Base-by-base conservation (phyloP, 2,797 vertebrate genomes). In the Potorous gilbertii region DNA sequence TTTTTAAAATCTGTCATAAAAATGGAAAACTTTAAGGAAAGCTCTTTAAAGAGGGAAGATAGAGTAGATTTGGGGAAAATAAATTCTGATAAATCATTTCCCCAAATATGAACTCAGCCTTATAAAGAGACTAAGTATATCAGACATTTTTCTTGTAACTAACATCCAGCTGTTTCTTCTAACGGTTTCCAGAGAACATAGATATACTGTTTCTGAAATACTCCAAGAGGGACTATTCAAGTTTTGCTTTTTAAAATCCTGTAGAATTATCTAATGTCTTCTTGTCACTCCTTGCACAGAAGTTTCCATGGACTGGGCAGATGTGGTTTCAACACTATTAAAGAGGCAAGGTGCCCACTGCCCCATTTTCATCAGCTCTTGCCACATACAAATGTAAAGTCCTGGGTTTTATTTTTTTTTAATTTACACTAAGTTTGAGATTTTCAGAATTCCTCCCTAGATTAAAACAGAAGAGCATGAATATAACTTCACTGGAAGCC, bases 271-370 rank as follows among this genome's bases (percentile, higher is more conserved):
- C 94, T 97, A 95, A 97, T 95, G 96, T 95, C 98, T 97, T 98
- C 96, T 96, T 96, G 97, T 96, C 98, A 96, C 95, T 97, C 97
- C 57, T 13, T 97, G 97, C 14, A 0, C 98, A 96, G 98, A 98
- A 98, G 99, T 98, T 98, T 97, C 93, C 98, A 98, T 98, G 97
- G 99, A 98, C 98, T 97, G 97, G 98, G 98, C 98, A 99, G 98
- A 98, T 99, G 98, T 98, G 98, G 98, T 97, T 99, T 98, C 98
- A 97, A 96, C 96, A 94, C 96, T 97, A 95, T 97, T 97, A 97
- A 92, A 66, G 92, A 40, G 91, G 95, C 87, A 90, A 95, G 50
- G 96, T 95, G 56, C 97, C 97, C 95, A 92, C 96, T 97, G 97
- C 97, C 97, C 98, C 74, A 95, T 96, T 95, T 87, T 96, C 10